Evolutionary conservation across 2,888 invertebrate species (phyloP), one percentile per base, ranked within the genome.

Genomic region (Protophormia terraenovae): DNA sequence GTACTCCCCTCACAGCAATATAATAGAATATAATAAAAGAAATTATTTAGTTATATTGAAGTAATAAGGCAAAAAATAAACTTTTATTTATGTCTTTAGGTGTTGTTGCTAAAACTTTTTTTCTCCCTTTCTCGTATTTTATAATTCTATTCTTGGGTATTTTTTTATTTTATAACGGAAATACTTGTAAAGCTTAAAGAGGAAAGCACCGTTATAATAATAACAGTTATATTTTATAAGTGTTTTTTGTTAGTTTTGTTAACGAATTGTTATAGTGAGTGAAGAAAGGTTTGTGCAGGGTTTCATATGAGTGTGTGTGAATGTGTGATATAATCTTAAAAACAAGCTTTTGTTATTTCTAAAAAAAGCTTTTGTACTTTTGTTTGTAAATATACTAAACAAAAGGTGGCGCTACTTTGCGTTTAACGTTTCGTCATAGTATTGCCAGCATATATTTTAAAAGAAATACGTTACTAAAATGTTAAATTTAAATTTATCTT

Each of bases 291-390:
- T 22, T 35, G 22, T 14, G 4, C 19, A 5, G 3, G 41, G n/a
- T 47, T 47, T 16, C 7, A 19, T 38, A 10, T 58, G 14, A 29
- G 27, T 0, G 16, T 29, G 4, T 41, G 32, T 32, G 16, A 7
- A 3, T 41, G 19, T 45, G 10, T 32, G 8, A 29, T 19, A 41
- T 58, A 12, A 19, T 7, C 3, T 58, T 58, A 27, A 16, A 41
- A 55, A 60, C 24, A 84, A 84, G 81, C 84, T 84, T 78, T 73
- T 53, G n/a, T n/a, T n/a, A n/a, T n/a, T n/a, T n/a, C n/a, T n/a
- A n/a, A 7, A 32, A 35, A 72, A 80, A 80, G 84, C 84, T 84
- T 72, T 67, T 38, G 2, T n/a, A 32, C 10, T 35, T 5, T 32
- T 35, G n/a, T 41, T 24, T 32, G 27, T 7, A 3, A 14, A 29